Evolutionary conservation across 2,797 vertebrate genomes (phyloP).

Genomic region (Mergus octosetaceus): DNA sequence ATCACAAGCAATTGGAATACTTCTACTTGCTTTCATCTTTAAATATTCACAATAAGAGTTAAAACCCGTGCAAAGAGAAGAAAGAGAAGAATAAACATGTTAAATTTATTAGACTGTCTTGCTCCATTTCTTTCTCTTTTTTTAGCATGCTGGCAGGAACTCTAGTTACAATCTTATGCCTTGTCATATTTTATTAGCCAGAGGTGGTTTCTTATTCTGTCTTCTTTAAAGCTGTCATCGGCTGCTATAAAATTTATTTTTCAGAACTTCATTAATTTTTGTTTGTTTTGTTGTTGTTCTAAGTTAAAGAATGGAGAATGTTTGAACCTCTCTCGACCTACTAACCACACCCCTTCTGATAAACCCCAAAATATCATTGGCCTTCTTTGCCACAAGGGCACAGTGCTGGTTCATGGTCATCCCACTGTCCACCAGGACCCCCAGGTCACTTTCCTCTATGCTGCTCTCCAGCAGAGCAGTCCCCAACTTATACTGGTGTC

Average conservation of each 20-base stretch:
- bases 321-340: too few relatives aligned
- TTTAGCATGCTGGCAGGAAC: not conserved
- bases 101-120: slow-evolving; percentile 53
- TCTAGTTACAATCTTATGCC: not conserved
- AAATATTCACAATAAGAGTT: slow-evolving; percentile 41
- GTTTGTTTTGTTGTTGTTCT: too few relatives aligned
- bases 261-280: not conserved
- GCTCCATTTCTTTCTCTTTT: slow-evolving; percentile 25
- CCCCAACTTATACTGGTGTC: too few relatives aligned
- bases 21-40: not conserved
- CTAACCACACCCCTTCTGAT: too few relatives aligned
- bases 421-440: too few relatives aligned
- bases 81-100: slow-evolving; percentile 8
- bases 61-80: not conserved
- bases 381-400: too few relatives aligned
- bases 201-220: not conserved
- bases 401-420: too few relatives aligned
- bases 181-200: slow-evolving; percentile 48
- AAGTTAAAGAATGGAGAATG: not conserved
- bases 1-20: not conserved
- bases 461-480: too few relatives aligned
- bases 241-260: slow-evolving; percentile 41
- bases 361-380: too few relatives aligned
- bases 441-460: too few relatives aligned
- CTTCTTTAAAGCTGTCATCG: slow-evolving; percentile 1